Conservation (phyloP, 2,888 invertebrate species). For the Troides aeacus region DNA sequence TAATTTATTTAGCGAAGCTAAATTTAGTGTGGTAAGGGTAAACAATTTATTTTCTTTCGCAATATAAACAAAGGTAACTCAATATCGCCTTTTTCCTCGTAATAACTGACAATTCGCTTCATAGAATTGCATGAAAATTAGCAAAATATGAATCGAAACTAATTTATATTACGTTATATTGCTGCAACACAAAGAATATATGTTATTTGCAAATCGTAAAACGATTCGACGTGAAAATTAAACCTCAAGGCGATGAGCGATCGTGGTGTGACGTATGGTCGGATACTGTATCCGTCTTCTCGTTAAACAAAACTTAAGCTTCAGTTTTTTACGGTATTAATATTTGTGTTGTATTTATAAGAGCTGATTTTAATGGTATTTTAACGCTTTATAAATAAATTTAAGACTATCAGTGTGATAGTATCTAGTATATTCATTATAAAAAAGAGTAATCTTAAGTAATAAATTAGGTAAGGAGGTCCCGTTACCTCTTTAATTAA, state of each 20-base stretch:
- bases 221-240: constrained; percentile 20
- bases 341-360: background rate
- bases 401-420: too few relatives aligned
- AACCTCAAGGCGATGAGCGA: constrained; percentile 6
- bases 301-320: background rate
- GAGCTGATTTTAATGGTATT: too few relatives aligned
- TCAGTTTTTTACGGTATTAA: background rate
- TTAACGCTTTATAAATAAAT: too few relatives aligned
- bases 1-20: too few relatives aligned
- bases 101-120: background rate
- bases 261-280: background rate
- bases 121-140: background rate
- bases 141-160: constrained; percentile 10
- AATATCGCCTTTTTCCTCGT: background rate
- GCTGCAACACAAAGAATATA: constrained; percentile 17
- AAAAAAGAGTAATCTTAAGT: background rate
- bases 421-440: background rate
- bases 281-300: background rate
- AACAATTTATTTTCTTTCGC: background rate
- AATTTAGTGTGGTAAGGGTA: background rate
- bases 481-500: too few relatives aligned
- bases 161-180: constrained; percentile 15
- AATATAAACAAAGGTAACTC: background rate
- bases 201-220: constrained; percentile 7
- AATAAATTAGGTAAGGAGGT: background rate